Evolutionary conservation across 2,888 invertebrate species (phyloP).

Genomic region (Mongoloraphidia duomilia): DNA sequence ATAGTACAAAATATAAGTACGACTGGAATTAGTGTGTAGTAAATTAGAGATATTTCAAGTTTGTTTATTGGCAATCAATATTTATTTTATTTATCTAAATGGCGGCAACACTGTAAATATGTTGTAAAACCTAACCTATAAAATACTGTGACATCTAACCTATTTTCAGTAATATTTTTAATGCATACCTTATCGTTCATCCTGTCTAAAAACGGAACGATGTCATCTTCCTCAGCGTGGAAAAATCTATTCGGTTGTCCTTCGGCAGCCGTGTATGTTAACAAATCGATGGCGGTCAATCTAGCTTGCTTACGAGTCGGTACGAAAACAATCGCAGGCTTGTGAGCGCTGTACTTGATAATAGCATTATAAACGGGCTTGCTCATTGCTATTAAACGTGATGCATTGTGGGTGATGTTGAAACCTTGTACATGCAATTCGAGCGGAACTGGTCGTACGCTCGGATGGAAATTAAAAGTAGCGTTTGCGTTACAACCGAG

Average conservation of each 20-base stretch:
- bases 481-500: slow-evolving; percentile 84
- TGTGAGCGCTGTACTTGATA: slow-evolving; percentile 63
- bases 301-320: slow-evolving; percentile 83
- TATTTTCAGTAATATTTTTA: slow-evolving; percentile 1
- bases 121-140: slow-evolving; percentile 1
- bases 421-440: slow-evolving; percentile 95
- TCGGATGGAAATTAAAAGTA: slow-evolving; percentile 98
- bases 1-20: too few relatives aligned
- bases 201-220: slow-evolving; percentile 76
- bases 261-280: slow-evolving; percentile 88
- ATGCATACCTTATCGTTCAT: slow-evolving; percentile 65
- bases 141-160: background rate
- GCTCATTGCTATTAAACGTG: slow-evolving; percentile 92
- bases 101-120: too few relatives aligned
- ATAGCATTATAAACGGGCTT: slow-evolving; percentile 95
- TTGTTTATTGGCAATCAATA: too few relatives aligned
- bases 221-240: slow-evolving; percentile 72
- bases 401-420: slow-evolving; percentile 94
- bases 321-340: slow-evolving; percentile 82
- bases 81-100: too few relatives aligned
- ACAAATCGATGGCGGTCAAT: slow-evolving; percentile 87
- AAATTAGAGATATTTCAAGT: too few relatives aligned
- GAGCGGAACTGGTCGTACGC: slow-evolving; percentile 86
- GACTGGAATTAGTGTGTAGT: too few relatives aligned
- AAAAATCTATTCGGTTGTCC: slow-evolving; percentile 76